Evolutionary conservation across 2,113 vertebrate species (phyloP), one percentile per base, ranked within the genome.

Genomic region (Cyanistes caeruleus): DNA sequence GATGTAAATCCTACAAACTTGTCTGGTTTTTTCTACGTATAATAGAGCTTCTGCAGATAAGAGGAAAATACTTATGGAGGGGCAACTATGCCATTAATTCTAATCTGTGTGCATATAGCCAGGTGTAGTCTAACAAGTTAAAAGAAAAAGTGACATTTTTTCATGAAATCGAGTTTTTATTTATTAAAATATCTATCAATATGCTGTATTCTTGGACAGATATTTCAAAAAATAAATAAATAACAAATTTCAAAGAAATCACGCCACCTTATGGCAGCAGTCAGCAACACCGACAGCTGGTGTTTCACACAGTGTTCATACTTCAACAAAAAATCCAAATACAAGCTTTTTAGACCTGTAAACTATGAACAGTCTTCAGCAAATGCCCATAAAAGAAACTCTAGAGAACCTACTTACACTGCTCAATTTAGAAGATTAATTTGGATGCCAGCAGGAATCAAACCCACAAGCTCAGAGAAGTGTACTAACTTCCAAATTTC

Each of bases 231-330:
- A 86, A 49, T 51, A 80, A 73, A n/a, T 76, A 77, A 82, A 58
- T 67, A 64, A 33, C 30, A 59, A 55, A 84, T 58, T 72, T 25
- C 65, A 95, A 93, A 87, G 94, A 89, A 96, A 95, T 60, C 59
- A n/a, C 48, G 94, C 94, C 91, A 96, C 94, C 94, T 95, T 82
- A 89, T 94, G 95, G 95, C 63, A 80, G 79, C 83, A 93, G 31
- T 64, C 51, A 70, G 94, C 11, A 84, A 77, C 77, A 59, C 30
- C 13, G 33, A 55, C 6, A 9, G 44, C 55, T 84, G 24, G 16
- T 55, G 37, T 41, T 79, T 22, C 65, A 68, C 81, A 43, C 25
- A 22, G 30, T 5, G 55, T 14, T 83, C 84, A 69, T 31, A 62
- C 24, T 41, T 52, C 33, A 28, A 74, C 37, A 59, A 80, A 84